Evolutionary conservation across 2,888 invertebrate species (phyloP), one percentile per base, ranked within the genome.

Genomic region (Oasisia sp.): DNA sequence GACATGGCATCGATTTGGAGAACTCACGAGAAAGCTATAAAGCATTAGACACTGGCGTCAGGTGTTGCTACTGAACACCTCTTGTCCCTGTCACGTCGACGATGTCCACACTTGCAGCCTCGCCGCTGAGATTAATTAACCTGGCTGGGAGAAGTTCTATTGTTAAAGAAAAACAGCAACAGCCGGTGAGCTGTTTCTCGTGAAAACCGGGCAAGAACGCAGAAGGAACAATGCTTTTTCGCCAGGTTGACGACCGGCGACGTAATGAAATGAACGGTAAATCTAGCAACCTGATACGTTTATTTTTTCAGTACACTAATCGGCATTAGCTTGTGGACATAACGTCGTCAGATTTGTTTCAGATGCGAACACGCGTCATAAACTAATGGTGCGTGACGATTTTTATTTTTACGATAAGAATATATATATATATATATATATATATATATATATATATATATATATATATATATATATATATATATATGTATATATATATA

Each of bases 211-310:
- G 74, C 19, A 27, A 74, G 74, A 74, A n/a, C 5, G 5, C 19
- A 74, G n/a, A n/a, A 74, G 74, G 74, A 74, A 74, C 74, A 74
- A 74, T 74, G 74, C 19, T 14, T n/a, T n/a, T 19, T 74, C 19
- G 27, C 14, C 3, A 7, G 74, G 74, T 74, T n/a, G n/a, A 74
- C 5, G 74, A 19, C 74, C 74, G 27, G 4, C 74, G 74, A 74
- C n/a, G 74, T 74, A 74, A 74, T 74, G 74, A 74, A 74, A 74
- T 74, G 74, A 74, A 74, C 74, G n/a, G 74, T 74, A 74, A 74
- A 74, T 74, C 19, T 7, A 27, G 74, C 7, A 74, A 74, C 27
- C 7, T 74, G 74, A 74, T 74, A 74, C 74, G 27, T 74, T 74
- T 74, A n/a, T 74, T 74, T 74, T 74, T 74, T n/a, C 74, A 74